Conservation (phyloP, 2,113 vertebrate species). For the Phalacrocorax aristotelis region DNA sequence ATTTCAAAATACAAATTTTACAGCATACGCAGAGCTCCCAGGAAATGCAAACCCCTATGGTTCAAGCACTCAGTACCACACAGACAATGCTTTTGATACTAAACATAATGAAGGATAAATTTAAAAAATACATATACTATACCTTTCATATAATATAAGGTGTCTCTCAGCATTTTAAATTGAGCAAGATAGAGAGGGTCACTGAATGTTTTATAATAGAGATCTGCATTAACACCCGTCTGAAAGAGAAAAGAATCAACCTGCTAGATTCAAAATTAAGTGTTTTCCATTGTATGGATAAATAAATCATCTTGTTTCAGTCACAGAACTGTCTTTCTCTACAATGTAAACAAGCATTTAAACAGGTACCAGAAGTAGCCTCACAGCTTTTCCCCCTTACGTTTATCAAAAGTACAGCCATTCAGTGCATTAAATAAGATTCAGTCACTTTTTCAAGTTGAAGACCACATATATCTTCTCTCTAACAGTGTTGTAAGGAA, state of each 20-base stretch:
- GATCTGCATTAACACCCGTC: constrained; percentile 77
- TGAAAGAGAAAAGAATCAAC: constrained; percentile 61
- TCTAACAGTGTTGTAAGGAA: neutral
- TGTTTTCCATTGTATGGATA: neutral
- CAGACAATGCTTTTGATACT: neutral
- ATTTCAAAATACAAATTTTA: neutral
- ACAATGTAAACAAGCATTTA: neutral
- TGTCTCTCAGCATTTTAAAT: constrained; percentile 98
- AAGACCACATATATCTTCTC: neutral
- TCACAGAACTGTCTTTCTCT: neutral
- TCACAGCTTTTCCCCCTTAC: neutral
- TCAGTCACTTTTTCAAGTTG: neutral
- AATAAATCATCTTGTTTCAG: neutral
- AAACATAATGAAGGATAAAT: neutral
- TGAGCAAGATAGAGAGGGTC: constrained; percentile 92
- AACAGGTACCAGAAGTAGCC: neutral
- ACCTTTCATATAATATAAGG: constrained; percentile 94
- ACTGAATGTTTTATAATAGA: constrained; percentile 90
- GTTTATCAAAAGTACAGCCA: neutral
- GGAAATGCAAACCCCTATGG: neutral
- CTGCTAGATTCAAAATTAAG: neutral
- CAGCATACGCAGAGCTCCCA: neutral
- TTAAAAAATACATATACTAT: neutral
- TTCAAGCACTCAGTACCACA: neutral
- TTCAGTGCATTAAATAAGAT: neutral